Percentiles rank a stretch among this genome's conserved stretches.
These are phyloP conservation scores for Harmothoe impar DNA, from an alignment of 2,888 invertebrate genomes.

Conservation along the genomic window DNA sequence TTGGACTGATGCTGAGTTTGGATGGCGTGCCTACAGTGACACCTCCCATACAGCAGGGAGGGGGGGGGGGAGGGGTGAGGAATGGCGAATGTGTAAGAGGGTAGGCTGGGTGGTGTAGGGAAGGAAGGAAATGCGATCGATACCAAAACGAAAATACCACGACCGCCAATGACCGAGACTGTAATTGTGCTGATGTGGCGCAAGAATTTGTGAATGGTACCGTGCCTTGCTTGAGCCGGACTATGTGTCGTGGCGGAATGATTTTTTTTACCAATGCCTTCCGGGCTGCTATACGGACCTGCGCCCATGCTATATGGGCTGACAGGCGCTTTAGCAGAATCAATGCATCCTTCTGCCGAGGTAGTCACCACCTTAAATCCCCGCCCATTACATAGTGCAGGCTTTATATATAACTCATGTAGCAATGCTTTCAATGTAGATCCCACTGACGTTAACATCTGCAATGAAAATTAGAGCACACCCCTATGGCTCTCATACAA, in stretches of 20 bases:
- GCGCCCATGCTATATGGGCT: neutral
- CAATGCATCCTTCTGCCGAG: slow-evolving; percentile 2
- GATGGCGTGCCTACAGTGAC: no score
- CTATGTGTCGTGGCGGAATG: slow-evolving; percentile 14
- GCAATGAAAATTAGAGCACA: no score
- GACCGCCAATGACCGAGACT: neutral
- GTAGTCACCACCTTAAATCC: neutral
- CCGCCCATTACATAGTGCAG: neutral
- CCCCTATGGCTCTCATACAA: no score
- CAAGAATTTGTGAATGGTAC: neutral
- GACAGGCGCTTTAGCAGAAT: neutral
- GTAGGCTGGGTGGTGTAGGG: neutral
- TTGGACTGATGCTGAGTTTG: no score
- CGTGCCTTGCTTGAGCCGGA: neutral
- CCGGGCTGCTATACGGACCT: neutral
- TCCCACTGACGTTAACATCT: no score
- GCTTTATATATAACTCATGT: neutral
- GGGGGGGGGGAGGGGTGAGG: neutral
- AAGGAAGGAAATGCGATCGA: neutral
- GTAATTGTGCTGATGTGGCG: slow-evolving; percentile 17
- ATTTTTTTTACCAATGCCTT: slow-evolving; percentile 3
- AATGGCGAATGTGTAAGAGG: neutral
- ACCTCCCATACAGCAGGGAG: neutral
- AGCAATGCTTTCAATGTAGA: no score
- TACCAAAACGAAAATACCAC: slow-evolving; percentile 8